Evolutionary conservation across 1,140 invertebrate genomes (phyloP), one percentile per base, ranked within the genome.

Genomic region (Bathynomus jamesi): DNA sequence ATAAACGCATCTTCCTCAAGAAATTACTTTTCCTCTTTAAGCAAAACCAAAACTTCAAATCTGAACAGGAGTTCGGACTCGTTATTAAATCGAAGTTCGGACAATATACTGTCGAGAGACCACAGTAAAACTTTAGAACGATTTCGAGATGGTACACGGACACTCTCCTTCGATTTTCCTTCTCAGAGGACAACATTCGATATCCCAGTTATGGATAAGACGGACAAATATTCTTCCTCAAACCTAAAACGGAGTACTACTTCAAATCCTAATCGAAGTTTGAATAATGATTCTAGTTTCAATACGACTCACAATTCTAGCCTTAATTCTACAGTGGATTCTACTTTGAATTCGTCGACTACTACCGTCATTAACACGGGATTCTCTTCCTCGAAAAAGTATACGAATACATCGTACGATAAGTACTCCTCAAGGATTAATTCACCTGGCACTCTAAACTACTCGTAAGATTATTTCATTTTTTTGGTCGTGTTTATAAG

Each of bases 301-400:
- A 40, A 73, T 40, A 68, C 71, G 28, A 40, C 32, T 40, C 32
- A 40, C 7, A 40, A 73, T 40, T 73, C 71, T 25, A 73, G 72
- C 62, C 69, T 65, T 25, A 73, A 73, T 30, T 73, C 71, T 21
- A 72, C 17, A 21, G 65, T 65, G 21, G 62, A 71, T 31, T 71
- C 69, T 11, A 32, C 71, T n/a, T 66, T 74, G 29, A 74, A 74
- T 30, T 70, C 72, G 11, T 70, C 72, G 28, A 46, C 72, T 31
- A 70, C 72, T 3, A 74, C 72, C 25, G 72, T 74, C 21, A 70
- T 74, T 2, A 74, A 74, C 25, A 73, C 40, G 40, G 40, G 11
- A 53, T 53, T 53, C 11, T 17, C 13, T 53, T 53, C 40, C 11
- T 17, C 32, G 21, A 53, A 53, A 53, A 53, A 53, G 21, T 53